Percentiles rank a stretch among this genome's conserved stretches.
These are phyloP conservation scores for Spisula subtruncata DNA, from an alignment of 2,888 invertebrate genomes.

Conservation along the genomic window DNA sequence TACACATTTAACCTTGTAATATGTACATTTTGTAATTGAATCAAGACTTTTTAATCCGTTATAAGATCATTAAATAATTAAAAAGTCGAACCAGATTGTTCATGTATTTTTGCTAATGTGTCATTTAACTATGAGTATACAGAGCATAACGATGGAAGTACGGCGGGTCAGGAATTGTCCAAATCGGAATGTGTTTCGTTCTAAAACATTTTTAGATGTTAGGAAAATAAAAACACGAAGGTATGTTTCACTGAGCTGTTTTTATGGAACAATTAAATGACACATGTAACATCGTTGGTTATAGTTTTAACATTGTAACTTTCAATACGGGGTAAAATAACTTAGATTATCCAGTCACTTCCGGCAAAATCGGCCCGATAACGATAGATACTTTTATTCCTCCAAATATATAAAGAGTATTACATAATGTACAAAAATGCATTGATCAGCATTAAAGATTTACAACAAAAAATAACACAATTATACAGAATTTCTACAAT, in stretches of 20 bases:
- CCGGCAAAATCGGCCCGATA: too few relatives aligned
- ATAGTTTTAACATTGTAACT: too few relatives aligned
- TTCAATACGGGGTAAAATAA: too few relatives aligned
- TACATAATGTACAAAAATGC: too few relatives aligned
- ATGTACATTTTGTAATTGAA: neutral
- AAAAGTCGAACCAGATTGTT: neutral
- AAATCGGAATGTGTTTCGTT: neutral
- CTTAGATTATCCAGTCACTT: too few relatives aligned
- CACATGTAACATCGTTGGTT: too few relatives aligned
- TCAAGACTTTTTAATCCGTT: neutral
- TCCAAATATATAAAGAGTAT: too few relatives aligned
- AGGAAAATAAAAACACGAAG: constrained; percentile 1
- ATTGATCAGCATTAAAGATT: too few relatives aligned
- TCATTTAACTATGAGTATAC: neutral
- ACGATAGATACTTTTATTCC: too few relatives aligned
- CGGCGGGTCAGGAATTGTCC: neutral
- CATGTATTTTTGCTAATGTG: neutral
- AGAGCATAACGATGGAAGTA: neutral
- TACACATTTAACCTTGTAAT: neutral
- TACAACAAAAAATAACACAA: too few relatives aligned
- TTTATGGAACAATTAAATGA: neutral
- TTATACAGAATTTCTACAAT: too few relatives aligned
- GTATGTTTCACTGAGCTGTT: neutral
- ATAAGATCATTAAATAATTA: neutral
- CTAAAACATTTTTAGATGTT: neutral